phyloP scores from a whole-genome alignment of 2,888 invertebrate genomes.

The Leptopilina syphax region DNA sequence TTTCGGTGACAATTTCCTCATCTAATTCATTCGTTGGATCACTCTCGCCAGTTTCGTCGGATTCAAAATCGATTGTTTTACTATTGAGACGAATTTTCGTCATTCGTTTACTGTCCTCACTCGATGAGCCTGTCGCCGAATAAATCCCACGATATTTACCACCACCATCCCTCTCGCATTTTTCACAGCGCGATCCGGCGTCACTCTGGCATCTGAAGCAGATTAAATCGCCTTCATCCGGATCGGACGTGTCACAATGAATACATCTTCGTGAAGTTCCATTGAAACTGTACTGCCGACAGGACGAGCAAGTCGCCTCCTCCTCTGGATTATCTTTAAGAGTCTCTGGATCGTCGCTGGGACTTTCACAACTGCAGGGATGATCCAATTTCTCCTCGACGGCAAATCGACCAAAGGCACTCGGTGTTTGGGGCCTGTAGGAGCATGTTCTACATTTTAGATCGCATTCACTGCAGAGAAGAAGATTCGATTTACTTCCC shows the following conservation, averaged over 20 bases:
- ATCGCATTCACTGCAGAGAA: constrained; percentile 74
- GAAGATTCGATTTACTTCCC: constrained; percentile 73
- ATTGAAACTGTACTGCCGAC: constrained; percentile 58
- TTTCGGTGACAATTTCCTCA: constrained; percentile 56
- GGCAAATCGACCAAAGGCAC: constrained; percentile 65
- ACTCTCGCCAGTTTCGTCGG: constrained; percentile 66
- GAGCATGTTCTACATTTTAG: constrained; percentile 67
- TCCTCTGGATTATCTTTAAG: constrained; percentile 46
- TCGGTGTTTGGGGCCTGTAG: constrained; percentile 70
- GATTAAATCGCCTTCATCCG: constrained; percentile 70
- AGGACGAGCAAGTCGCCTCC: constrained; percentile 51
- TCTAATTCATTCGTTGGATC: constrained; percentile 46
- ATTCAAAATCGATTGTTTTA: constrained; percentile 67
- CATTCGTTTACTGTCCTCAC: constrained; percentile 65
- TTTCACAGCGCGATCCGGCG: constrained; percentile 65
- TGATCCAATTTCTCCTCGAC: constrained; percentile 63
- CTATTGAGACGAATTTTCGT: constrained; percentile 71
- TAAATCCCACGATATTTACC: constrained; percentile 26
- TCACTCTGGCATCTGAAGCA: constrained; percentile 73
- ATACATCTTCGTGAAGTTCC: constrained; percentile 52
- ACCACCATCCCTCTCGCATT: constrained; percentile 47
- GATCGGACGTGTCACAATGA: constrained; percentile 67
- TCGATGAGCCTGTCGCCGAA: constrained; percentile 58
- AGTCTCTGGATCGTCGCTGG: constrained; percentile 43
- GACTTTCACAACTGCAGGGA: constrained; percentile 44